Base-by-base conservation (phyloP, 1,140 invertebrate genomes). In the Cotesia vestalis region DNA sequence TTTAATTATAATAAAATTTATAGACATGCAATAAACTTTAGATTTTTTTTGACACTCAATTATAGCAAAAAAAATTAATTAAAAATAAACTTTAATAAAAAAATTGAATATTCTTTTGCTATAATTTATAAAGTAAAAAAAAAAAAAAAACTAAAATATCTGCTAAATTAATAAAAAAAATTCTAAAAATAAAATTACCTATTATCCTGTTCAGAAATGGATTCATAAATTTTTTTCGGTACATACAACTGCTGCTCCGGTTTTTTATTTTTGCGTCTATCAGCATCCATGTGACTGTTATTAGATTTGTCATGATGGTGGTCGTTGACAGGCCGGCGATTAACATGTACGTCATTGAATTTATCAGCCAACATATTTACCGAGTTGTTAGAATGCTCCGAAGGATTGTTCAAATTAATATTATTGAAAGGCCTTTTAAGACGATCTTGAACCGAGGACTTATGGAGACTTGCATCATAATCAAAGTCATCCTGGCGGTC, bases 201-300 rank as follows among this genome's bases (percentile, higher is more conserved):
- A 67, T 78, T 77, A 69, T 86, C 86, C 52, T 79, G 78, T 73
- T 85, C 86, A 67, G 85, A 86, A 73, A 87, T 79, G 72, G 86
- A 84, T 80, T 89, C 87, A 73, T 88, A 88, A 51, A 88, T 80
- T 76, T 86, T 85, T 79, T 88, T 88, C 20, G 89, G 88, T 73
- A 90, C 84, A 76, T 90, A 90, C 36, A 89, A 79, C 52, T 80
- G 80, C 76, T 89, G 86, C 75, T 90, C 89, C 51, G 89, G 89
- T 79, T 90, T 90, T 78, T 88, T 89, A 68, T 72, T 81, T 74
- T 83, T 87, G 71, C 76, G 87, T 36, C 79, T 80, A 14, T 84
- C 77, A 78, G 84, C 85, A 62, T 76, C 75, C 74, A 27, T 27
- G 27, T 78, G 76, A 11, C 52, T 64, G 62, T 81, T 79, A 78